These are phyloP conservation scores for Melanotaenia parkinsoni DNA, from an alignment of 2,797 vertebrate species.

Conservation along the genomic window DNA sequence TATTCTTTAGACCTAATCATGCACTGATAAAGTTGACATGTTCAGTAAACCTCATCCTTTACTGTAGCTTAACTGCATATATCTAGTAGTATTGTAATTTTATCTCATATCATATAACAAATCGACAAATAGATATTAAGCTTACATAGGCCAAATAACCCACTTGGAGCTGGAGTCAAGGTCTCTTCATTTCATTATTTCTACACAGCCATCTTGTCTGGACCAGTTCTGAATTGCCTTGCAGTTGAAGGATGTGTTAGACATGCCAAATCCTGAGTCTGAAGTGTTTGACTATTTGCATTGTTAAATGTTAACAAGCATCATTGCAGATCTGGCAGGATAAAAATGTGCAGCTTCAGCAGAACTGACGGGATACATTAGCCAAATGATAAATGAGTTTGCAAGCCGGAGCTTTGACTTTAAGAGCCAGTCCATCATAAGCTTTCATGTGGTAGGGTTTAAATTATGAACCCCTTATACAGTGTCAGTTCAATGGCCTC, in stretches of 20 bases:
- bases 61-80: background rate
- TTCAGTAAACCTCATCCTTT: background rate
- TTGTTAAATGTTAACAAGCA: background rate
- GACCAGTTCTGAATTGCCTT: background rate
- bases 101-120: background rate
- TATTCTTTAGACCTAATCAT: background rate
- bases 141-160: background rate
- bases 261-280: background rate
- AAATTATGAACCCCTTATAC: background rate
- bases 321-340: background rate
- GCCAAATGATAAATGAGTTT: background rate
- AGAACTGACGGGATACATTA: background rate
- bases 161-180: background rate
- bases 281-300: background rate
- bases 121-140: background rate
- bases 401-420: background rate
- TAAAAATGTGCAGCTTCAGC: background rate
- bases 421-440: conserved; percentile 1
- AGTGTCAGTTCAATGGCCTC: conserved; percentile 3
- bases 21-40: background rate
- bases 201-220: background rate
- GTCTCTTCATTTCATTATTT: background rate
- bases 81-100: background rate
- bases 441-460: background rate
- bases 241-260: background rate